Percentiles rank a stretch among this genome's conserved stretches.
These are phyloP conservation scores for Tinea semifulvella DNA, from an alignment of 2,888 invertebrate species.

Conservation along the genomic window DNA sequence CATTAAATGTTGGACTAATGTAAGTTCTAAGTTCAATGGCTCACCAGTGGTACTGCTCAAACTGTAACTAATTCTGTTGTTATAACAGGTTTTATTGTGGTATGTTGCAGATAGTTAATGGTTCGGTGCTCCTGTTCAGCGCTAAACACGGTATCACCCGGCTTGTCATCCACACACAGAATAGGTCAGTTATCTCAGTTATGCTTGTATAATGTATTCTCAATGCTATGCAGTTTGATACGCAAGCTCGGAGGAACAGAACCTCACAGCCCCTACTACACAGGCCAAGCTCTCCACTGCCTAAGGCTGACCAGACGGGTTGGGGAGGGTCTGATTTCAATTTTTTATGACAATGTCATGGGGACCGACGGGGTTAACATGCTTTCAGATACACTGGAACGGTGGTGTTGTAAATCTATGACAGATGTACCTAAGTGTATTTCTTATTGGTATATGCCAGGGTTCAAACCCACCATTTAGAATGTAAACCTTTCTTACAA, in stretches of 20 bases:
- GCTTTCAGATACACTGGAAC: too few species aligned
- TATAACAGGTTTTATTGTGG: not conserved
- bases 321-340: too few species aligned
- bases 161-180: constrained; percentile 22
- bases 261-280: not conserved
- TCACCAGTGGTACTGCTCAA: not conserved
- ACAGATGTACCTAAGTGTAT: too few species aligned
- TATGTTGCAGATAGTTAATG: not conserved
- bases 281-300: constrained; percentile 15
- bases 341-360: too few species aligned
- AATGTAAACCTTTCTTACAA: too few species aligned
- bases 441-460: too few species aligned
- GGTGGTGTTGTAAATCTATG: too few species aligned
- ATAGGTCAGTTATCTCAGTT: not conserved
- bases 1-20: too few species aligned
- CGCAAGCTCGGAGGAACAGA: constrained; percentile 12
- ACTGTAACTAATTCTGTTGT: constrained; percentile 8
- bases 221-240: not conserved
- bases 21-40: too few species aligned
- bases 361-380: too few species aligned
- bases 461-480: too few species aligned
- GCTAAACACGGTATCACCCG: constrained; percentile 36
- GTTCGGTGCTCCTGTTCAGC: constrained; percentile 31
- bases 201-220: not conserved
- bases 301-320: constrained; percentile 21